Conservation (phyloP, 2,797 vertebrate genomes). For the Pipistrellus pipistrellus region DNA sequence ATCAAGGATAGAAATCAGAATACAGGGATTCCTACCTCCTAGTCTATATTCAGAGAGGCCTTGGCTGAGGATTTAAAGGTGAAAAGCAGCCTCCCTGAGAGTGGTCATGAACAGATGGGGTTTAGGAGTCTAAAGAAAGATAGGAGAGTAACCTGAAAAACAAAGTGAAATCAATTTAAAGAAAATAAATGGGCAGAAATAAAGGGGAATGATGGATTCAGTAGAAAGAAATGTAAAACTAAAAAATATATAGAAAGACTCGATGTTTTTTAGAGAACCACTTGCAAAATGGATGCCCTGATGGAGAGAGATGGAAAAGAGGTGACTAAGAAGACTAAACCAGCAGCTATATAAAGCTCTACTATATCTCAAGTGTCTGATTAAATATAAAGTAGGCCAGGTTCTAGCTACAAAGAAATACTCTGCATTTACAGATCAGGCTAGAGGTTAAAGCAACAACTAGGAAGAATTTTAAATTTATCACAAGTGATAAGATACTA, state of each 20-base stretch:
- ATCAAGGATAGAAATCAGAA: constrained; percentile 62
- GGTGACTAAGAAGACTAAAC: background rate
- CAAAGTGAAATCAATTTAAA: constrained; percentile 75
- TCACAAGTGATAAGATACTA: background rate
- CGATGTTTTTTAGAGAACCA: background rate
- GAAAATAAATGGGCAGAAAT: constrained; percentile 65
- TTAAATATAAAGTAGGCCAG: background rate
- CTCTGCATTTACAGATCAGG: background rate
- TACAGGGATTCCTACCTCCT: constrained; percentile 67
- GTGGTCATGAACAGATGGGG: constrained; percentile 68
- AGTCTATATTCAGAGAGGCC: constrained; percentile 74
- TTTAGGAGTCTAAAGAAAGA: constrained; percentile 76
- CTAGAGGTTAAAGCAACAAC: constrained; percentile 29
- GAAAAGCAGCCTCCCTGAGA: constrained; percentile 74
- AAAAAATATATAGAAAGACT: background rate
- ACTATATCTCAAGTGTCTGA: background rate
- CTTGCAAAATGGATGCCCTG: background rate
- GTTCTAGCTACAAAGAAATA: constrained; percentile 53
- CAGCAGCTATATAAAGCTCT: constrained; percentile 28
- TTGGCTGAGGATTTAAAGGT: constrained; percentile 70
- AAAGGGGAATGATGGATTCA: constrained; percentile 7
- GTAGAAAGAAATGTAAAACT: background rate
- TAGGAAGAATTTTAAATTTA: constrained; percentile 60
- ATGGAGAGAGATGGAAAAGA: constrained; percentile 7
- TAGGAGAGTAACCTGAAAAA: constrained; percentile 77